Evolutionary conservation across 2,113 vertebrate species (phyloP), one percentile per base, ranked within the genome.

Genomic region (Budorcas taxicolor): DNA sequence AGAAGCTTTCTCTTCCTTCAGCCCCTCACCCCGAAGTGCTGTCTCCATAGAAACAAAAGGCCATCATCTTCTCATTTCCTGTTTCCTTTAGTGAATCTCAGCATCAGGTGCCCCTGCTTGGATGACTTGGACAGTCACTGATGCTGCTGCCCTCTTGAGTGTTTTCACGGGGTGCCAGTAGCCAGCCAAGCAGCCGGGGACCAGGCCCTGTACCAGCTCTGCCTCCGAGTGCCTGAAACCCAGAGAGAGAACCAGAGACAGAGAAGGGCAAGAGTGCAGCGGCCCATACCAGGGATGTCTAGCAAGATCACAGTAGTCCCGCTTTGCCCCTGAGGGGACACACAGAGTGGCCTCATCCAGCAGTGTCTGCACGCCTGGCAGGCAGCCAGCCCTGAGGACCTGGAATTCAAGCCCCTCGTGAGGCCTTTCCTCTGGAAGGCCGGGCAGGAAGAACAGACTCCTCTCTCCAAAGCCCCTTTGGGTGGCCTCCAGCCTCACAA

Each of bases 1-100:
- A 11, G 87, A 81, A 89, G 93, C 94, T 74, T 67, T 87, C 55
- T 87, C 90, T 62, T 60, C 82, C 82, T 60, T 60, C 55, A 89
- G 81, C 81, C 95, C 97, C 87, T 97, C 76, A 71, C 92, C 95
- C 95, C 55, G 53, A 98, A 89, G 83, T 92, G 82, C 60, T 50
- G 97, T 98, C 98, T 97, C 98, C 96, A 98, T 98, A 92, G 98
- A 98, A 98, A 98, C 93, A 0, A 45, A 80, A 92, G 58, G 91
- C 76, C 74, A 40, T 96, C 95, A 83, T 96, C 90, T 91, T 52
- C 90, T 97, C 97, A 94, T 57, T 97, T 81, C 85, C 86, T 88
- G 7, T 52, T 47, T 53, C 57, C 81, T 95, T 50, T 40, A 17
- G 16, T 15, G 52, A 50, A 15, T 84, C 85, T 80, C 52, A 23